These are phyloP conservation scores for Malurus cyaneus DNA, from an alignment of 2,113 vertebrate genomes.

Conservation along the genomic window DNA sequence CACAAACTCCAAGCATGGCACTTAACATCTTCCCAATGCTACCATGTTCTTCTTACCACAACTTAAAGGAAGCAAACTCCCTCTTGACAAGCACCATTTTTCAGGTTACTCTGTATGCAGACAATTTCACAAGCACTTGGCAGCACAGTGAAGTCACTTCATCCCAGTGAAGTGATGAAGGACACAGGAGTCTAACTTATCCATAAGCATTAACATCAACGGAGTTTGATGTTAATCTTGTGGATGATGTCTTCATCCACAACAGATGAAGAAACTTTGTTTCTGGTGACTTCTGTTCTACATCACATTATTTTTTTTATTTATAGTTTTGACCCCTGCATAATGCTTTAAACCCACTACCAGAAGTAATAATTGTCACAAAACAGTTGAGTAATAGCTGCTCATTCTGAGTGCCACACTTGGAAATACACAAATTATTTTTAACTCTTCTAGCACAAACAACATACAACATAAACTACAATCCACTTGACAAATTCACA, in stretches of 20 bases:
- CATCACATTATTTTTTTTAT: not conserved
- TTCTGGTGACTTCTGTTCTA: not conserved
- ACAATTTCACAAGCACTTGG: fast-evolving
- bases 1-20: not conserved
- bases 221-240: no score
- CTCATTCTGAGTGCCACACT: not conserved
- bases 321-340: not conserved
- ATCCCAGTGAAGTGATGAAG: no score
- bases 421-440: not conserved
- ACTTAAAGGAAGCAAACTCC: not conserved
- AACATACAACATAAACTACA: not conserved
- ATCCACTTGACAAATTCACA: not conserved
- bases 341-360: not conserved
- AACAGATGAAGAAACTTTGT: not conserved
- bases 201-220: no score
- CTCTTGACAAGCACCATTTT: not conserved
- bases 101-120: not conserved
- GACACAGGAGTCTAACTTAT: not conserved
- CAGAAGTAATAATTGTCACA: not conserved
- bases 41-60: not conserved
- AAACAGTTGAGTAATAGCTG: not conserved
- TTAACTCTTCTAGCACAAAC: not conserved
- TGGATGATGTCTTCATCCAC: no score
- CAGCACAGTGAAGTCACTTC: not conserved
- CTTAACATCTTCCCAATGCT: not conserved